Evolutionary conservation across 2,113 vertebrate species (phyloP).

Genomic region (Leiothrix lutea): DNA sequence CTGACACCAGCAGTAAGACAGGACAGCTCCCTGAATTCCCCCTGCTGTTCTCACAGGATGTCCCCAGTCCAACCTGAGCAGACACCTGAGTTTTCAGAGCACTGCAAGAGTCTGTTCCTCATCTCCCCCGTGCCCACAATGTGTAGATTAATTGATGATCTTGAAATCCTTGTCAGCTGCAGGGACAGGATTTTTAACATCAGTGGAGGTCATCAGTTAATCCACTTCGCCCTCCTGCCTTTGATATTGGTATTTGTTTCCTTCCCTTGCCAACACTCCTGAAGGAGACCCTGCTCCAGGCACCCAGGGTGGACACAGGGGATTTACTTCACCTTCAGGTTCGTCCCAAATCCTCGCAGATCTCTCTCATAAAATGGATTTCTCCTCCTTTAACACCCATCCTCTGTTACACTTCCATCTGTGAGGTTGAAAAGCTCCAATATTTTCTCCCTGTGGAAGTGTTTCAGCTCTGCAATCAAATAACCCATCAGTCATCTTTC

Average conservation of each 20-base stretch:
- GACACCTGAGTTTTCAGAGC: background rate
- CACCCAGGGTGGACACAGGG: background rate
- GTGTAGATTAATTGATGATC: background rate
- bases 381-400: background rate
- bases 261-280: background rate
- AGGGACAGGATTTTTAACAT: background rate
- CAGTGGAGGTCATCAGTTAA: background rate
- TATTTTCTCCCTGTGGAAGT: background rate
- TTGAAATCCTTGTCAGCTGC: background rate
- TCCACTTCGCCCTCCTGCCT: background rate
- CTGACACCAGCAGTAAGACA: background rate
- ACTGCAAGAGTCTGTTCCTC: background rate
- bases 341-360: background rate
- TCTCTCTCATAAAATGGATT: background rate
- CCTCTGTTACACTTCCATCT: background rate
- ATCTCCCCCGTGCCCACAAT: rapidly evolving
- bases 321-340: background rate
- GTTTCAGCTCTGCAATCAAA: background rate
- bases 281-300: background rate
- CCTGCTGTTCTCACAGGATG: background rate
- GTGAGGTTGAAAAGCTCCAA: background rate
- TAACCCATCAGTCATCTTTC: background rate
- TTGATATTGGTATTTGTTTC: background rate
- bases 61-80: rapidly evolving
- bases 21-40: background rate